These are phyloP conservation scores for Periophthalmodon schlosseri DNA, from an alignment of 2,113 vertebrate genomes.

Conservation along the genomic window DNA sequence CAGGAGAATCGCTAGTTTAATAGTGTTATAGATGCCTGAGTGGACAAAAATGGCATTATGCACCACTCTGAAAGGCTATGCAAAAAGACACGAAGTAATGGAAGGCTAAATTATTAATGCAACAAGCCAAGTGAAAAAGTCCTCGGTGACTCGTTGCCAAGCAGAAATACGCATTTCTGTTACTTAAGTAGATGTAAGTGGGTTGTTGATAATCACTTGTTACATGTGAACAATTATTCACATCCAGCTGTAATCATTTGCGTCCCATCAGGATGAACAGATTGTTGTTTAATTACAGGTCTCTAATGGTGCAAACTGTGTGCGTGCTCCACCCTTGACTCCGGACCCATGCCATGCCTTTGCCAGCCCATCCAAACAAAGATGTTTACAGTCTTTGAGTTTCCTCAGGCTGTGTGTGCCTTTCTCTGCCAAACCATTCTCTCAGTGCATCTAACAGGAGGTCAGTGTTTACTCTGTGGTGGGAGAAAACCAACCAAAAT, in stretches of 20 bases:
- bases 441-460: constrained; percentile 34
- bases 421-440: constrained; percentile 45
- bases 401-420: constrained; percentile 9
- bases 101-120: constrained; percentile 4
- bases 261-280: neutral
- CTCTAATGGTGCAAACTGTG: neutral
- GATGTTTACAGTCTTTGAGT: constrained; percentile 59
- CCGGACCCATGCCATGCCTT: constrained; percentile 9
- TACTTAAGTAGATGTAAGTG: neutral
- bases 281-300: neutral
- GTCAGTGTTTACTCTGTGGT: constrained; percentile 53
- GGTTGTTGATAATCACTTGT: neutral
- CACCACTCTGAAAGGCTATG: neutral
- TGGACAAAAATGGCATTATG: neutral
- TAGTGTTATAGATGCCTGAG: neutral
- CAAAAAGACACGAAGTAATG: constrained; percentile 2
- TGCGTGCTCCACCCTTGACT: constrained; percentile 1
- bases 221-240: neutral
- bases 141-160: neutral
- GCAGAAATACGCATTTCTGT: neutral
- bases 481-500: constrained; percentile 55
- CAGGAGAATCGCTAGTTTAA: neutral
- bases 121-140: neutral
- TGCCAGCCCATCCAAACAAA: constrained; percentile 38
- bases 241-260: constrained; percentile 1